phyloP scores from a whole-genome alignment of 1,140 invertebrate genomes.

The Papilio glaucus region DNA sequence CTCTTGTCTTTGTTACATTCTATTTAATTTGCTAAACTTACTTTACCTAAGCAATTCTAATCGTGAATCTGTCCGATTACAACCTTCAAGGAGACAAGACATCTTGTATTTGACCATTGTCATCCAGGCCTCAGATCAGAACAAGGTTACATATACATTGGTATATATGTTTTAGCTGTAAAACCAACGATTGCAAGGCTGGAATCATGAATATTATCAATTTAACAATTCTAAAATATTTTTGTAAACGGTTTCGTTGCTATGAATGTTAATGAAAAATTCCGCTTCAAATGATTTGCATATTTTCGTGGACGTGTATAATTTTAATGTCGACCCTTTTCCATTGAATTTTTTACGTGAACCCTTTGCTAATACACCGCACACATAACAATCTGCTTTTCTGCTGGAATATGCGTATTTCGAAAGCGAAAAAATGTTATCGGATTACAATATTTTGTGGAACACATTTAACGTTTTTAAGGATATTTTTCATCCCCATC shows the following conservation, averaged over 20 bases:
- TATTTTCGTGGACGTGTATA: slow-evolving; percentile 19
- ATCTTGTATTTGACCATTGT: no score
- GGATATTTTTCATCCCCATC: neutral
- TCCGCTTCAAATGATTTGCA: slow-evolving; percentile 16
- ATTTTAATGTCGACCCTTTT: slow-evolving; percentile 23
- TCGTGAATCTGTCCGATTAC: no score
- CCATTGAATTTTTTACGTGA: slow-evolving; percentile 15
- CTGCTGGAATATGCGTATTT: neutral
- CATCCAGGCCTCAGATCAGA: no score
- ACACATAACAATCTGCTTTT: slow-evolving; percentile 6
- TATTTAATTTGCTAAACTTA: no score
- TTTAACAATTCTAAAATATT: neutral
- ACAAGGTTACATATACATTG: no score
- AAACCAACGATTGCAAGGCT: neutral
- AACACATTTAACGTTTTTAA: neutral
- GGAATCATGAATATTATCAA: neutral
- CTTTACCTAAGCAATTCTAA: no score
- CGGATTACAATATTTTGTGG: neutral
- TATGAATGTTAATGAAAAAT: slow-evolving; percentile 25
- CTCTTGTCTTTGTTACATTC: no score
- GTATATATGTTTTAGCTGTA: no score
- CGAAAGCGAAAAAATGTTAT: neutral
- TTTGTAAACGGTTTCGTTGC: slow-evolving; percentile 19
- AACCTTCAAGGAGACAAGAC: no score
- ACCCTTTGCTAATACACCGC: slow-evolving; percentile 4